Percentiles rank a stretch among this genome's conserved stretches.
Evolutionary conservation across 2,888 invertebrate species (phyloP).

Genomic region (Oscheius sp.): DNA sequence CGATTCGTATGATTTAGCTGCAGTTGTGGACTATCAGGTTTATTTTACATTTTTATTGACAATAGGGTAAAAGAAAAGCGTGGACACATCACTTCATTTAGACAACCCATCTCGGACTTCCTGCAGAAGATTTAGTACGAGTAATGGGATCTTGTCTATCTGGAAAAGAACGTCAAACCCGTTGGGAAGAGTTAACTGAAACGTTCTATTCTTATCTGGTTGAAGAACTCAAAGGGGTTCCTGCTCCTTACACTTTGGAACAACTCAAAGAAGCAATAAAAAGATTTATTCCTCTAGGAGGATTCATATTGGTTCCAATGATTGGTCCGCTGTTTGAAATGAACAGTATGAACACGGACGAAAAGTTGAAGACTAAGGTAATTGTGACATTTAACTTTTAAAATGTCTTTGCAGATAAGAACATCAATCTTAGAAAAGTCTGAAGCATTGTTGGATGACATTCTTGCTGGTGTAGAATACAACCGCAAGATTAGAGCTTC

Average conservation of each 20-base stretch:
- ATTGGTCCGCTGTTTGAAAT: constrained; percentile 23
- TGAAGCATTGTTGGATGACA: constrained; percentile 3
- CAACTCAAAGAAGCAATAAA: constrained; percentile 23
- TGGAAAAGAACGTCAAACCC: constrained; percentile 34
- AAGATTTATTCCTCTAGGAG: constrained; percentile 12
- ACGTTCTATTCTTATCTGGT: constrained; percentile 44
- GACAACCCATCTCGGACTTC: constrained; percentile 40
- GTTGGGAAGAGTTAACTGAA: constrained; percentile 36
- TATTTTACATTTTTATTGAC: not conserved
- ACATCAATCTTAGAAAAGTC: constrained; percentile 6
- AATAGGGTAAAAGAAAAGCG: not conserved
- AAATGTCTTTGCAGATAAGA: not conserved
- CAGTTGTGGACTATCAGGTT: constrained; percentile 24
- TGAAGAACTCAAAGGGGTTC: constrained; percentile 34
- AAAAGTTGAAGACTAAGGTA: not conserved
- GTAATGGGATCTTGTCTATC: constrained; percentile 37
- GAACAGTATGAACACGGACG: constrained; percentile 22
- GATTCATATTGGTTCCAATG: not conserved
- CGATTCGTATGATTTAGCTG: not conserved
- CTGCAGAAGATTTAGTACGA: constrained; percentile 42
- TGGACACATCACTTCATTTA: constrained; percentile 15
- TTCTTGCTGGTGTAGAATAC: not conserved
- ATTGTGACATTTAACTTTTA: not conserved
- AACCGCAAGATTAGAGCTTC: not conserved
- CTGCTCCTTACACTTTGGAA: constrained; percentile 38